Conservation (phyloP, 2,888 invertebrate genomes). For the Operophtera brumata region DNA sequence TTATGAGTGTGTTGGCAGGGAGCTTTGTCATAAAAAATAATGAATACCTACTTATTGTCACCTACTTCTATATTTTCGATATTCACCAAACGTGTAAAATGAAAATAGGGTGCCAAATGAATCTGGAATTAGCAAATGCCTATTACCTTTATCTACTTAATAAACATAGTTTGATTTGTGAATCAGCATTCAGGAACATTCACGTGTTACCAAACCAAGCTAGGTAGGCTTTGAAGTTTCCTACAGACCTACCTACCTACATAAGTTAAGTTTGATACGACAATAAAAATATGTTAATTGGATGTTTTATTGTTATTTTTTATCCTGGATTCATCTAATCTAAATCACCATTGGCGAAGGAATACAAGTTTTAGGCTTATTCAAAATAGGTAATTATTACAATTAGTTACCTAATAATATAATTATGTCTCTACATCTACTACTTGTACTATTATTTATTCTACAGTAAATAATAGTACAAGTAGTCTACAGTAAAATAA, state of each 20-base stretch:
- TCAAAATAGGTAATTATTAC: too few species aligned
- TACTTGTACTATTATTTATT: too few species aligned
- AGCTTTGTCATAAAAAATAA: constrained; percentile 25
- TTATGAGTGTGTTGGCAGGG: constrained; percentile 53
- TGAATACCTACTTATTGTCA: not conserved
- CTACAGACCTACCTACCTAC: constrained; percentile 2
- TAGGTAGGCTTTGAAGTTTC: constrained; percentile 20
- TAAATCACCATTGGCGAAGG: too few species aligned
- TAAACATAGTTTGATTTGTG: not conserved
- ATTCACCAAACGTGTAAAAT: not conserved
- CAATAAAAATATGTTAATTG: constrained; percentile 24
- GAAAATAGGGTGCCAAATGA: not conserved
- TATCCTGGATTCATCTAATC: not conserved
- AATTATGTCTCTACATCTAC: too few species aligned
- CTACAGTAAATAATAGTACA: too few species aligned
- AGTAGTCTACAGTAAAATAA: too few species aligned
- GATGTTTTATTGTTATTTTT: not conserved
- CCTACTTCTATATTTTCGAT: not conserved
- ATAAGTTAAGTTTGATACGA: constrained; percentile 21
- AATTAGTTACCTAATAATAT: too few species aligned
- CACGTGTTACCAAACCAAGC: constrained; percentile 13
- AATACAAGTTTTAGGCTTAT: too few species aligned
- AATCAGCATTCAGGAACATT: not conserved
- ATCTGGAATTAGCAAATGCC: not conserved
- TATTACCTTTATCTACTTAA: not conserved